phyloP scores from a whole-genome alignment of 2,888 invertebrate species.

The Aspidiotus rigidus region DNA sequence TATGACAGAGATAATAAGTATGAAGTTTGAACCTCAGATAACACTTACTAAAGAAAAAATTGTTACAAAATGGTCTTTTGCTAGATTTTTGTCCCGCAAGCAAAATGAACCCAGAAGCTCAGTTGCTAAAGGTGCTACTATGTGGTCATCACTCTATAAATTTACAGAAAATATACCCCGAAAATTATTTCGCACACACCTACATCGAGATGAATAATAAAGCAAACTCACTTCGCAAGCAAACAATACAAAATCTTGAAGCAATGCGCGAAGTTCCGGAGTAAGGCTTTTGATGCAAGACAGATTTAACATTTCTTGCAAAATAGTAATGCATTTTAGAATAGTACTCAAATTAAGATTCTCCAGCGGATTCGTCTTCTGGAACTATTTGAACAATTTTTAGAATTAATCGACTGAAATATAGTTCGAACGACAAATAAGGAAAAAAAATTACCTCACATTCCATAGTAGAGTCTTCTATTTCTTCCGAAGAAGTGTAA shows the following conservation, averaged over 20 bases:
- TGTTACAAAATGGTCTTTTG: conserved; percentile 17
- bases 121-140: conserved; percentile 19
- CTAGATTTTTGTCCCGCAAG: conserved; percentile 10
- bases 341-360: conserved; percentile 6
- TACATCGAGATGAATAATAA: background rate
- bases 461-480: background rate
- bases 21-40: no score
- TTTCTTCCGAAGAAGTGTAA: background rate
- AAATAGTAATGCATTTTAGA: conserved; percentile 10
- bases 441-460: background rate
- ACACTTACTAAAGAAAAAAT: conserved; percentile 24
- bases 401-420: no score
- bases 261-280: conserved; percentile 17
- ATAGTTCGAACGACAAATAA: no score
- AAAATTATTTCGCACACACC: background rate
- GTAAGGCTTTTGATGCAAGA: conserved; percentile 12
- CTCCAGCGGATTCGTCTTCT: conserved; percentile 5
- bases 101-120: conserved; percentile 27
- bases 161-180: background rate
- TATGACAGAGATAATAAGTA: no score
- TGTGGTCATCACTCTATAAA: conserved; percentile 11
- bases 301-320: conserved; percentile 17
- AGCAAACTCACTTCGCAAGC: conserved; percentile 9
- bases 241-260: conserved; percentile 18
- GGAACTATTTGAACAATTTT: no score